Percentiles rank a stretch among this genome's conserved stretches.
phyloP scores from a whole-genome alignment of 1,140 invertebrate species.

The Solenopsis fugax region DNA sequence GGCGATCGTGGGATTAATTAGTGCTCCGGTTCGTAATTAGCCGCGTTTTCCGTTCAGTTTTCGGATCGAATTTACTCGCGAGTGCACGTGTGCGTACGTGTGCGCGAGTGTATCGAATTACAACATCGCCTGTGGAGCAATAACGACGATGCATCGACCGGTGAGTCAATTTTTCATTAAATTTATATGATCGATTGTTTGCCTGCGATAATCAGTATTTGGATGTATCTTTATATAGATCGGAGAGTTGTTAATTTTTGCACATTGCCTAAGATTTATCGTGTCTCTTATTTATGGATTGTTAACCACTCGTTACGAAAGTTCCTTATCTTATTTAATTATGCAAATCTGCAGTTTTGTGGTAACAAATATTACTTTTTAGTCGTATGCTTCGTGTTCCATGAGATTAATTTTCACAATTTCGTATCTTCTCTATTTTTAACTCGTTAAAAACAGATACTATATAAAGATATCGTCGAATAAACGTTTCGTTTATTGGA shows the following conservation, averaged over 20 bases:
- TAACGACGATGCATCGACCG: slow-evolving; percentile 3
- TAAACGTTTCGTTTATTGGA: background rate
- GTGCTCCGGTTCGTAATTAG: slow-evolving; percentile 38
- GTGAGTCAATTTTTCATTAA: slow-evolving; percentile 39
- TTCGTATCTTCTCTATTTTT: background rate
- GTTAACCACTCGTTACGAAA: background rate
- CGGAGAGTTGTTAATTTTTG: background rate
- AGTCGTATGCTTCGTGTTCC: background rate
- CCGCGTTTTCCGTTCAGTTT: slow-evolving; percentile 20
- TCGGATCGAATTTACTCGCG: slow-evolving; percentile 12
- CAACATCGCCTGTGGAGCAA: background rate
- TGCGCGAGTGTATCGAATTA: background rate
- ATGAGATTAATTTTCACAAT: background rate
- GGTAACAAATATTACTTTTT: background rate
- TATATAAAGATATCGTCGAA: background rate
- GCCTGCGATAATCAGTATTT: background rate
- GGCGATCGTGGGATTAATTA: slow-evolving; percentile 44
- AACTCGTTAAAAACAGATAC: background rate
- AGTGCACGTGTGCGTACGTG: background rate
- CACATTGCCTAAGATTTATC: background rate
- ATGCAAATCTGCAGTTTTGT: background rate
- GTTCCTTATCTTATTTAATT: background rate
- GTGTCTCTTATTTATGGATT: slow-evolving; percentile 16
- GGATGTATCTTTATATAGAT: slow-evolving; percentile 1
- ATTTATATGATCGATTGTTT: slow-evolving; percentile 18